Percentiles rank a stretch among this genome's conserved stretches.
Conservation (phyloP, 2,797 vertebrate genomes). For the Gymnocypris eckloni region DNA sequence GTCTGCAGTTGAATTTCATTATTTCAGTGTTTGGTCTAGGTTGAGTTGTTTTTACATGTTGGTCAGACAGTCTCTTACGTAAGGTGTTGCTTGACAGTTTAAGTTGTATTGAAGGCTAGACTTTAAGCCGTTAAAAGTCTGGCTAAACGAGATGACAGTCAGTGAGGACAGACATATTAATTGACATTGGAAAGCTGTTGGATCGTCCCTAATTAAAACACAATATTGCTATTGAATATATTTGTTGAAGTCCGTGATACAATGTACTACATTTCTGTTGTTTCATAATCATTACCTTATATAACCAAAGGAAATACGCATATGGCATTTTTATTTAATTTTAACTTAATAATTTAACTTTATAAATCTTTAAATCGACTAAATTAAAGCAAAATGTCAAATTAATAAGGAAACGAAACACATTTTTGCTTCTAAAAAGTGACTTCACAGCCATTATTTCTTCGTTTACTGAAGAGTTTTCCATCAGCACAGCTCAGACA, state of each 20-base stretch:
- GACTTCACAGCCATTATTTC: not conserved
- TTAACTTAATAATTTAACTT: not conserved
- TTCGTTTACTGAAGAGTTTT: not conserved
- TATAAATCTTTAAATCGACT: not conserved
- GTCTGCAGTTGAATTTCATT: not conserved
- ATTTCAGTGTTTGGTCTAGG: not conserved
- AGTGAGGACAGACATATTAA: not conserved
- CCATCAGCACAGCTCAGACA: conserved; percentile 8
- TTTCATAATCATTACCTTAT: not conserved
- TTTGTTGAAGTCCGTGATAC: not conserved
- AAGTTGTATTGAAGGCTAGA: not conserved
- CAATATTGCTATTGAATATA: not conserved
- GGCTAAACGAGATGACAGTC: not conserved
- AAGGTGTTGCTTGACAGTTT: not conserved
- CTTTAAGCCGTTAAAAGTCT: not conserved
- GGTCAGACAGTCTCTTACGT: not conserved
- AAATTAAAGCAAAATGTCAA: not conserved
- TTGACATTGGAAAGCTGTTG: not conserved
- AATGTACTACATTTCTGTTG: not conserved
- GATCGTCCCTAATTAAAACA: not conserved
- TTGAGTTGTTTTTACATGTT: not conserved
- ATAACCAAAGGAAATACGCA: not conserved
- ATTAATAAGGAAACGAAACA: conserved; percentile 18
- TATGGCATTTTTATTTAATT: not conserved
- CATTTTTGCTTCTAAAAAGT: not conserved